A percentile compares a stretch with the other conserved stretches of the same genome.
These are phyloP conservation scores for Nothoprocta pentlandii DNA, from an alignment of 2,113 vertebrate species.

Conservation along the genomic window DNA sequence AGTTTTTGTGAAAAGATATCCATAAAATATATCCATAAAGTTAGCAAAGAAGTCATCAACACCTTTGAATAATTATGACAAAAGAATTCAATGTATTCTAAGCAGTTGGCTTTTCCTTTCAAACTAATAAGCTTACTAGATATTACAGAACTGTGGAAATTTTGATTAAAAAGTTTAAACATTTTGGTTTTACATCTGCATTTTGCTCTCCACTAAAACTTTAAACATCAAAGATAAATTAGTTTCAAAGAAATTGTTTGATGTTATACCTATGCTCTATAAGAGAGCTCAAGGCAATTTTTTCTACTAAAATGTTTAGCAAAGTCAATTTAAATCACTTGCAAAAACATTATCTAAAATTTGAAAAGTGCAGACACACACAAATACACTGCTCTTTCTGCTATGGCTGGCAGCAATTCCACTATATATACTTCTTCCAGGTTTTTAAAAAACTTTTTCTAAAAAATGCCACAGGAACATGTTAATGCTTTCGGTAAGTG, in stretches of 20 bases:
- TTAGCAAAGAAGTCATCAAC: background rate
- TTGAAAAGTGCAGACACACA: conserved; percentile 63
- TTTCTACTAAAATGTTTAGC: conserved; percentile 66
- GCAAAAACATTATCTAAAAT: conserved; percentile 55
- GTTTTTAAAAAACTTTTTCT: background rate
- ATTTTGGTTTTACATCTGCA: conserved; percentile 58
- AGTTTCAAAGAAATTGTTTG: conserved; percentile 72
- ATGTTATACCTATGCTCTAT: conserved; percentile 58
- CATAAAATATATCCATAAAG: background rate
- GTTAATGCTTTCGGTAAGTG: conserved; percentile 21
- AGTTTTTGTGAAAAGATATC: background rate
- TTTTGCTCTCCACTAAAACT: conserved; percentile 64
- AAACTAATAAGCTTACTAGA: conserved; percentile 44
- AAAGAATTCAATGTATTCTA: background rate
- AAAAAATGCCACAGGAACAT: background rate
- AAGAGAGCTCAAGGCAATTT: conserved; percentile 65
- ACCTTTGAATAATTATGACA: conserved; percentile 11
- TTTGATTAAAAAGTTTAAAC: conserved; percentile 70
- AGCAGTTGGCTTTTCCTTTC: conserved; percentile 16
- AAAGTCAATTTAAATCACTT: conserved; percentile 67
- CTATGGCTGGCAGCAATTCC: conserved; percentile 44
- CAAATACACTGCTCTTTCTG: conserved; percentile 29
- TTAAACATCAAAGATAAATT: conserved; percentile 72
- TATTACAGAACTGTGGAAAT: conserved; percentile 27
- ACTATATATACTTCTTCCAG: conserved; percentile 6